Base-by-base conservation (phyloP, 1,140 invertebrate genomes). In the Capitella teleta region DNA sequence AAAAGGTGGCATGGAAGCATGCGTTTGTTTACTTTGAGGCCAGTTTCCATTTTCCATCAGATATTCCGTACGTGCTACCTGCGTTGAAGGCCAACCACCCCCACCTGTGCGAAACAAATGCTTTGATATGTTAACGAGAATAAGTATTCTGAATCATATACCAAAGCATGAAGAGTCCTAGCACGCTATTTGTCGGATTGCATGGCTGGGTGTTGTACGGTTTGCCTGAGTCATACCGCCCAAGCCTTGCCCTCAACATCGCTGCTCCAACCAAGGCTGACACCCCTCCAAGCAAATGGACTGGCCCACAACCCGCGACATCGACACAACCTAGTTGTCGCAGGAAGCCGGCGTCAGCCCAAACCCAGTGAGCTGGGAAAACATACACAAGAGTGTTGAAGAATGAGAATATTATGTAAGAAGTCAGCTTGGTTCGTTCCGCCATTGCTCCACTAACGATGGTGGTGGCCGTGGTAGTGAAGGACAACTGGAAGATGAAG, bases 31-130 rank as follows among this genome's bases (percentile, higher is more conserved):
- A 72, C 69, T 66, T 63, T n/a, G 69, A 61, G 5, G 70, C 68
- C 19, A 71, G 60, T 45, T 72, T 72, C 70, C 70, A 73, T 52
- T 70, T 70, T 12, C 61, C 50, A 2, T 61, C 63, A 18, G 61
- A 61, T 8, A 72, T 69, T 4, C 70, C 70, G 43, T 64, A 67
- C 3, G 70, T 71, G 46, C 66, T 67, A 19, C 70, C 69, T 47
- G 67, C 68, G 54, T 67, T 71, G 47, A 71, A 73, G 14, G 67
- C 69, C 5, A 72, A 56, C 69, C 68, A 72, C 1, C 69, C 68
- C 70, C 70, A 73, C 70, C 70, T 67, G 52, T 21, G 46, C 5
- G 25, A 37, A n/a, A 32, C 16, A 6, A 10, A 45, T n/a, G 23
- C 10, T 24, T 38, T 38, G 5, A n/a, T n/a, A n/a, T n/a, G n/a